phyloP scores from a whole-genome alignment of 2,888 invertebrate species.

The Gibbula magus region DNA sequence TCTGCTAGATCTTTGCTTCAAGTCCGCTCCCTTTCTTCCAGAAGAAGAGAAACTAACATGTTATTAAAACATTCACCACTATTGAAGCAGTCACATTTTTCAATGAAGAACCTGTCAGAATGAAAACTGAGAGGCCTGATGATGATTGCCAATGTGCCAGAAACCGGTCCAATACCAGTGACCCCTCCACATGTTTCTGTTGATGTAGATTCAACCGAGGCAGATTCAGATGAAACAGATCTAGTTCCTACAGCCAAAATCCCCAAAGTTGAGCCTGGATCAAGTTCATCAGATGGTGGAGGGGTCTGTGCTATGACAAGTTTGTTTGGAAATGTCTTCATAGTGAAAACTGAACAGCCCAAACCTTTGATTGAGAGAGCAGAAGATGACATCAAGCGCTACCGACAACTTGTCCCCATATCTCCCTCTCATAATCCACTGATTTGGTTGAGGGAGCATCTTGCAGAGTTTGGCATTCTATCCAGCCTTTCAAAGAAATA shows the following conservation, averaged over 20 bases:
- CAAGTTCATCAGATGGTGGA: no score
- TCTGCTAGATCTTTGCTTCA: slow-evolving; percentile 37
- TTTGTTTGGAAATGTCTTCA: slow-evolving; percentile 35
- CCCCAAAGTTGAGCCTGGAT: not conserved
- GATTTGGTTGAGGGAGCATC: not conserved
- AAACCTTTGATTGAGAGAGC: slow-evolving; percentile 7
- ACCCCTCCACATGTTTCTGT: no score
- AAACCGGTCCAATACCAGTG: not conserved
- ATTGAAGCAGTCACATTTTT: not conserved
- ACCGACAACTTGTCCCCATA: not conserved
- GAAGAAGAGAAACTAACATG: slow-evolving; percentile 27
- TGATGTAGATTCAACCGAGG: no score
- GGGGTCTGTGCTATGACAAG: slow-evolving; percentile 25
- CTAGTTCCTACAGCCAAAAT: not conserved
- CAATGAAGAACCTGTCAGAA: not conserved
- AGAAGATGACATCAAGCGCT: not conserved
- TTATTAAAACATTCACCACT: slow-evolving; percentile 25
- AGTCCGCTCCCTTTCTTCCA: slow-evolving; percentile 28
- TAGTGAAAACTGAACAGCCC: slow-evolving; percentile 24
- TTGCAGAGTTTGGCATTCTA: not conserved
- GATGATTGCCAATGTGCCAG: not conserved
- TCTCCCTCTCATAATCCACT: not conserved
- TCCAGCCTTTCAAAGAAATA: not conserved
- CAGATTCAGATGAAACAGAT: no score
- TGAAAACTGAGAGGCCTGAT: not conserved